Evolutionary conservation across 2,113 vertebrate species (phyloP), one percentile per base, ranked within the genome.

Genomic region (Felis chaus): DNA sequence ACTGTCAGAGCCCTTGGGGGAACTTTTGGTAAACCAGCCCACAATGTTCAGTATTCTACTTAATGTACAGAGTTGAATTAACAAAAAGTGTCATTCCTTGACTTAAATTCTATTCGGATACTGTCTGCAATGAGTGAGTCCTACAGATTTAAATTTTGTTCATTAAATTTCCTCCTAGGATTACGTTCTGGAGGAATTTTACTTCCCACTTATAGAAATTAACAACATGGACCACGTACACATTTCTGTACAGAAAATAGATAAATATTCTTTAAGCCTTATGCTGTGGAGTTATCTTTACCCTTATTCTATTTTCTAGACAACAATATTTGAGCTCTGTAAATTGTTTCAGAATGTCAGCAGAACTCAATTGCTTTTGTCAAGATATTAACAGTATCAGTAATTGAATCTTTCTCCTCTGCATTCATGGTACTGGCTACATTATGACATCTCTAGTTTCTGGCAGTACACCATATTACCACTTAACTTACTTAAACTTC

Each of bases 261-360:
- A 73, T 78, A 87, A 92, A 50, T 68, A 83, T 86, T 89, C 21
- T 86, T 73, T 96, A 95, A 92, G 31, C 12, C 12, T 61, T 76
- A 57, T 50, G 18, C 39, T 50, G 4, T 95, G 27, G 33, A 73
- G 71, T 97, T 97, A 95, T 96, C 79, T 96, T 96, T 94, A 88
- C 45, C 33, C 41, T 93, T 81, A 91, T 95, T 89, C 76, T 83
- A 65, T 94, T 97, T 98, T 97, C 53, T 45, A 86, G 82, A 91
- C 78, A 86, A 94, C 83, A 97, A 68, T 97, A 91, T 97, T 97
- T 97, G 96, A 97, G 90, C 89, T 91, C 55, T 16, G 55, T 86
- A 97, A 97, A 97, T 97, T 97, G 78, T 97, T 97, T 97, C 88
- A 96, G 85, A 96, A 91, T 97, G 71, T 91, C 65, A 97, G 65